phyloP scores from a whole-genome alignment of 2,888 invertebrate species.

The Campoplex nolae region DNA sequence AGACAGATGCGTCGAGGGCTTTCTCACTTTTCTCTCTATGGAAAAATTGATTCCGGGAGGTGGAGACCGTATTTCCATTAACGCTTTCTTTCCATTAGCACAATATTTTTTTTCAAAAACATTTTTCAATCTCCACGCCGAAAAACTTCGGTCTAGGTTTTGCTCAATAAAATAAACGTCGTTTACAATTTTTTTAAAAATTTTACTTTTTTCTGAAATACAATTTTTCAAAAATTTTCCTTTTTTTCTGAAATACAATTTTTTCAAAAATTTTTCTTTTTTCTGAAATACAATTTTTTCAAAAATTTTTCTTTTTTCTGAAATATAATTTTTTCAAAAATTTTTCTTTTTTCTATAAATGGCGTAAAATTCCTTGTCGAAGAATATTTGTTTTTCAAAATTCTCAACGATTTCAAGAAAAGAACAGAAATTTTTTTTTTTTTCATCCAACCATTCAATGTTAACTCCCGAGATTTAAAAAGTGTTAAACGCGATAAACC shows the following conservation, averaged over 20 bases:
- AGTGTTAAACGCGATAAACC: background rate
- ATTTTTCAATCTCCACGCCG: background rate
- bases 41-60: slow-evolving; percentile 55
- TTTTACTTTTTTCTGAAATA: background rate
- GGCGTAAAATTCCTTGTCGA: background rate
- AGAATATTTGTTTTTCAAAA: background rate
- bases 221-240: background rate
- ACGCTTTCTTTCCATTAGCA: slow-evolving; percentile 41
- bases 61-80: slow-evolving; percentile 71
- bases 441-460: background rate
- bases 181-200: background rate
- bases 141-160: background rate
- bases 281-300: background rate
- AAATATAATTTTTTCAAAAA: background rate
- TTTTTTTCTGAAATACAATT: too few relatives aligned
- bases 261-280: too few relatives aligned
- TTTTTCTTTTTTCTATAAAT: too few relatives aligned
- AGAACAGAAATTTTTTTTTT: background rate
- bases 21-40: slow-evolving; percentile 29
- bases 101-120: background rate
- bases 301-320: background rate
- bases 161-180: background rate
- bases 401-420: background rate
- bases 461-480: background rate
- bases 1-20: slow-evolving; percentile 69